phyloP scores from a whole-genome alignment of 2,888 invertebrate genomes.

The Ornithoptera alexandrae region DNA sequence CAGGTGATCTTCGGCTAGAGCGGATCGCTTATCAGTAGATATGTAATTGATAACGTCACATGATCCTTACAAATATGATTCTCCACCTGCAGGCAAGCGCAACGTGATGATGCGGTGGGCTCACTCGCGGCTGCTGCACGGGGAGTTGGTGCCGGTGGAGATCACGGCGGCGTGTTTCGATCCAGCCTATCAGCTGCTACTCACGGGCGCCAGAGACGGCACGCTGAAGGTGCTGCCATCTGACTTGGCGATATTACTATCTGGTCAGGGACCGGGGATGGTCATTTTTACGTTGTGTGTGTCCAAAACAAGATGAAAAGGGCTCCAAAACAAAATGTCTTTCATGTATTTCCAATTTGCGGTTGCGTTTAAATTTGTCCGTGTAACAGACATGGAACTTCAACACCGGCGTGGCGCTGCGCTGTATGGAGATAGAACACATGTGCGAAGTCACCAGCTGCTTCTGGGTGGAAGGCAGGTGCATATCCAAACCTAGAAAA shows the following conservation, averaged over 20 bases:
- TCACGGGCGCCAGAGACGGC: slow-evolving; percentile 90
- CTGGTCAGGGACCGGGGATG: too few relatives aligned
- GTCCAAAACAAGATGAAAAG: too few relatives aligned
- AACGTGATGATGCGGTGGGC: slow-evolving; percentile 84
- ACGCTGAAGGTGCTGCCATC: slow-evolving; percentile 78
- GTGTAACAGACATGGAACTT: slow-evolving; percentile 87
- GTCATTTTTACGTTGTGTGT: too few relatives aligned
- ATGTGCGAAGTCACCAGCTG: slow-evolving; percentile 80
- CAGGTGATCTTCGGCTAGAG: too few relatives aligned
- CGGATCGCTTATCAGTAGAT: too few relatives aligned
- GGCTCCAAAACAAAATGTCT: too few relatives aligned
- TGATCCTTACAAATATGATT: neutral
- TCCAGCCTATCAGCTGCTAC: slow-evolving; percentile 84
- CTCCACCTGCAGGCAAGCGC: slow-evolving; percentile 78
- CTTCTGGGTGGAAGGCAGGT: slow-evolving; percentile 81
- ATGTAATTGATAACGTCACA: too few relatives aligned
- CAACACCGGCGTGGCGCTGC: slow-evolving; percentile 86
- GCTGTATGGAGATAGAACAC: slow-evolving; percentile 82
- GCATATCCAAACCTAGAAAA: slow-evolving; percentile 24
- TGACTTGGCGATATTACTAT: too few relatives aligned
- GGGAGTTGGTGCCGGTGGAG: slow-evolving; percentile 83
- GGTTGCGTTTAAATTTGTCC: slow-evolving; percentile 27
- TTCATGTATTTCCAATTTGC: too few relatives aligned
- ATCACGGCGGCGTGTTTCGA: slow-evolving; percentile 90
- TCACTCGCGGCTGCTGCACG: slow-evolving; percentile 84